A percentile compares a stretch with the other conserved stretches of the same genome.
Conservation (phyloP, 2,888 invertebrate genomes). For the Tupiocoris notatus region DNA sequence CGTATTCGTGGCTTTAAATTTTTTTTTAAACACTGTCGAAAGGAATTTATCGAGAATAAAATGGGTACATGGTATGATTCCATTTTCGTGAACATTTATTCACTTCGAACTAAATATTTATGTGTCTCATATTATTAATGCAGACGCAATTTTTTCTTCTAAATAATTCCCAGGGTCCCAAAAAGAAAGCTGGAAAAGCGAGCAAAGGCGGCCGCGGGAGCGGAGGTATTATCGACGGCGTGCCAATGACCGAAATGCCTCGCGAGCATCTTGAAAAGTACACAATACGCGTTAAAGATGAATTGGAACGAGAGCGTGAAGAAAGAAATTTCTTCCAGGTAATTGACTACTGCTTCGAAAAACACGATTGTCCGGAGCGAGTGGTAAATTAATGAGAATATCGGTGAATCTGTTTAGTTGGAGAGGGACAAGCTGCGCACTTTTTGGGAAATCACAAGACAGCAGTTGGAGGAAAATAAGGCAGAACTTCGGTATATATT, state of each 20-base stretch:
- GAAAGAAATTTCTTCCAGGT: slow-evolving; percentile 94
- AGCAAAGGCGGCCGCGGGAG: slow-evolving; percentile 50
- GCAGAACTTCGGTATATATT: slow-evolving; percentile 63
- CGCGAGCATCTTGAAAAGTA: slow-evolving; percentile 91
- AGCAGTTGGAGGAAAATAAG: slow-evolving; percentile 81
- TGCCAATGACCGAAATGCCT: slow-evolving; percentile 88
- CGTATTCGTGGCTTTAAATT: no score
- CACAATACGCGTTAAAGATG: slow-evolving; percentile 78
- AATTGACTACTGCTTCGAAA: no score
- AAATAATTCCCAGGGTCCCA: no score
- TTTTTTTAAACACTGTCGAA: no score
- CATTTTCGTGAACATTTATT: no score
- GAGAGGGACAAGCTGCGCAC: slow-evolving; percentile 91
- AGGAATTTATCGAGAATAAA: no score
- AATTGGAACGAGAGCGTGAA: slow-evolving; percentile 90
- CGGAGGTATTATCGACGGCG: slow-evolving; percentile 67
- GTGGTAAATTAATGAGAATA: no score
- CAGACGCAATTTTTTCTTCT: no score
- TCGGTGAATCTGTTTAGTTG: slow-evolving; percentile 87
- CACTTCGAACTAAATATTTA: no score
- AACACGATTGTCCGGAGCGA: no score
- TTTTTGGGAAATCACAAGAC: slow-evolving; percentile 93
- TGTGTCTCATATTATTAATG: no score
- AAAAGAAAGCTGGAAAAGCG: slow-evolving; percentile 51
- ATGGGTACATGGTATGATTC: no score